phyloP scores from a whole-genome alignment of 2,888 invertebrate genomes.

The Spilosoma lubricipeda region DNA sequence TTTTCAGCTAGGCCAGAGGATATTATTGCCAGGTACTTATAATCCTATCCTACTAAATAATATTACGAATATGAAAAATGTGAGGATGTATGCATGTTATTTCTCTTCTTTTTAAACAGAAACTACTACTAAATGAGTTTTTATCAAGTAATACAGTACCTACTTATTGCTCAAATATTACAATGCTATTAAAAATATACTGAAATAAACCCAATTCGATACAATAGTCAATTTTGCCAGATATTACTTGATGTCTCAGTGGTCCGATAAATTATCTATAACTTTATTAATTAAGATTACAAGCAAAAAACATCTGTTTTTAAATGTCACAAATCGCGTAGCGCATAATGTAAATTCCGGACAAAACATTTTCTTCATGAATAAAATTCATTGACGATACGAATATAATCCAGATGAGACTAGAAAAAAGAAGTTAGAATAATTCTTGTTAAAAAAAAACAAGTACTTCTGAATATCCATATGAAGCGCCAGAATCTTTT shows the following conservation, averaged over 20 bases:
- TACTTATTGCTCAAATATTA: background rate
- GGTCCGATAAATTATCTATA: background rate
- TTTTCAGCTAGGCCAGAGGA: conserved; percentile 72
- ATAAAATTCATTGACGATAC: background rate
- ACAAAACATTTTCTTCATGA: background rate
- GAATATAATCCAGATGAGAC: background rate
- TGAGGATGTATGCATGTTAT: background rate
- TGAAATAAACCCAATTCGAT: background rate
- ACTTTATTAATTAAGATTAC: background rate
- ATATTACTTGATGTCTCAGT: background rate
- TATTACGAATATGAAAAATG: background rate
- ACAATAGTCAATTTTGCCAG: background rate
- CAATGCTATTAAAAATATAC: background rate
- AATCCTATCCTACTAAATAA: background rate
- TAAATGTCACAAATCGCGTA: background rate
- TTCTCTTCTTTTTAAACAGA: background rate
- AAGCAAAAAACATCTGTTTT: background rate
- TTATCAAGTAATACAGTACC: background rate
- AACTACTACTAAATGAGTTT: background rate
- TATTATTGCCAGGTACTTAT: conserved; percentile 58
- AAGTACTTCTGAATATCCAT: too few species aligned
- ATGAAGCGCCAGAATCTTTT: background rate
- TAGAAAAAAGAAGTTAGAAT: background rate
- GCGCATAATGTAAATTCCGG: background rate
- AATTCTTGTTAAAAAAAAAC: background rate